Percentiles rank a stretch among this genome's conserved stretches.
Evolutionary conservation across 2,113 vertebrate genomes (phyloP).

Genomic region (Rhinogobius similis): DNA sequence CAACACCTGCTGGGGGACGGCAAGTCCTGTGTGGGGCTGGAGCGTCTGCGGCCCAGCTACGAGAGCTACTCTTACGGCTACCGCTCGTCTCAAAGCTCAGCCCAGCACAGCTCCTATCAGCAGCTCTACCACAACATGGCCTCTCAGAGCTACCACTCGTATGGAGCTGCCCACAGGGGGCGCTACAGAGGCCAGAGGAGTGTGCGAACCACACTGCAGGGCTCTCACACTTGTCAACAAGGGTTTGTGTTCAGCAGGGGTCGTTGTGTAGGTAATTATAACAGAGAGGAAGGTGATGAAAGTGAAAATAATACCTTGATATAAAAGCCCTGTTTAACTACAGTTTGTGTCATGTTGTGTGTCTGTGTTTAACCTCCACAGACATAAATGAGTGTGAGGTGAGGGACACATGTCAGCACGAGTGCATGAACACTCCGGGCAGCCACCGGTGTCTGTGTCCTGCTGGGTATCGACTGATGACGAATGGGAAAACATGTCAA

Average conservation of each 20-base stretch:
- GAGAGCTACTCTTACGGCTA: slow-evolving; percentile 83
- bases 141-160: slow-evolving; percentile 90
- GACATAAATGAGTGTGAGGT: slow-evolving; percentile 95
- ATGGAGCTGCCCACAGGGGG: slow-evolving; percentile 79
- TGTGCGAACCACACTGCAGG: slow-evolving; percentile 13
- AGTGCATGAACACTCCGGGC: slow-evolving; percentile 90
- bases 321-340: background rate
- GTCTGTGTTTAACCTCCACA: slow-evolving; percentile 59
- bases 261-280: slow-evolving; percentile 93
- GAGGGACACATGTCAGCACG: slow-evolving; percentile 89
- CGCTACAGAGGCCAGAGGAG: slow-evolving; percentile 72
- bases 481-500: slow-evolving; percentile 94
- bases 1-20: slow-evolving; percentile 93
- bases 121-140: slow-evolving; percentile 88
- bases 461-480: slow-evolving; percentile 85
- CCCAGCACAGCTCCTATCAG: slow-evolving; percentile 80
- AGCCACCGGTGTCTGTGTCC: slow-evolving; percentile 92
- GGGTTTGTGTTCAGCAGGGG: slow-evolving; percentile 85
- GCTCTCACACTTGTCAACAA: slow-evolving; percentile 77
- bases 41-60: slow-evolving; percentile 87
- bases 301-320: slow-evolving; percentile 7
- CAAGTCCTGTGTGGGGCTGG: slow-evolving; percentile 95
- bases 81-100: slow-evolving; percentile 84
- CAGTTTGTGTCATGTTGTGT: background rate
- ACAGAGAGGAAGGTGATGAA: slow-evolving; percentile 62